phyloP scores from a whole-genome alignment of 1,140 invertebrate species.

The Pseudomyrmex cubaensis region DNA sequence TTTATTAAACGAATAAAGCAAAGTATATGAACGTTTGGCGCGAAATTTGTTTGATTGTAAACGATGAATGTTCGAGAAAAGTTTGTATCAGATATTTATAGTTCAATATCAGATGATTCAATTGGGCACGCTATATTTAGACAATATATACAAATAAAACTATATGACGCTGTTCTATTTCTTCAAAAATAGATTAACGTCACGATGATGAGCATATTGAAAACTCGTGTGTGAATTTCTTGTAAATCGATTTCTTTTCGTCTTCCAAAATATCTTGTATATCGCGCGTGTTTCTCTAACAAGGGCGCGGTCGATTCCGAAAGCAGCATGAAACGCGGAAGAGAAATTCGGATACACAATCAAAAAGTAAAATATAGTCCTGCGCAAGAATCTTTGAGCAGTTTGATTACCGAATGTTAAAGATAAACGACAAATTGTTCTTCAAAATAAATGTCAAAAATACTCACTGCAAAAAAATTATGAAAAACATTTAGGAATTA shows the following conservation, averaged over 20 bases:
- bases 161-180: background rate
- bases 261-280: conserved; percentile 21
- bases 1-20: background rate
- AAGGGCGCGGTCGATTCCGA: conserved; percentile 68
- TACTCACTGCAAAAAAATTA: too few relatives aligned
- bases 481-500: too few relatives aligned
- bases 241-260: background rate
- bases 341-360: conserved; percentile 7
- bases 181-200: conserved; percentile 21
- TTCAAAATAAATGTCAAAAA: too few relatives aligned
- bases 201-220: background rate
- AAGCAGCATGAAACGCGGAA: conserved; percentile 26
- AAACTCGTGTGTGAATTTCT: background rate
- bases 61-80: background rate
- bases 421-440: too few relatives aligned
- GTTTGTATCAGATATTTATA: background rate
- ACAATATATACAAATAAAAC: background rate
- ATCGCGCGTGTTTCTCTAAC: conserved; percentile 12
- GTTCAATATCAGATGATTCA: background rate
- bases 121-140: background rate
- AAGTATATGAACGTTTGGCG: background rate
- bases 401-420: too few relatives aligned
- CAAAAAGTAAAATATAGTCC: too few relatives aligned
- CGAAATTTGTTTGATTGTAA: background rate
- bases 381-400: too few relatives aligned